phyloP scores from a whole-genome alignment of 2,113 vertebrate species.

The Indri indri region DNA sequence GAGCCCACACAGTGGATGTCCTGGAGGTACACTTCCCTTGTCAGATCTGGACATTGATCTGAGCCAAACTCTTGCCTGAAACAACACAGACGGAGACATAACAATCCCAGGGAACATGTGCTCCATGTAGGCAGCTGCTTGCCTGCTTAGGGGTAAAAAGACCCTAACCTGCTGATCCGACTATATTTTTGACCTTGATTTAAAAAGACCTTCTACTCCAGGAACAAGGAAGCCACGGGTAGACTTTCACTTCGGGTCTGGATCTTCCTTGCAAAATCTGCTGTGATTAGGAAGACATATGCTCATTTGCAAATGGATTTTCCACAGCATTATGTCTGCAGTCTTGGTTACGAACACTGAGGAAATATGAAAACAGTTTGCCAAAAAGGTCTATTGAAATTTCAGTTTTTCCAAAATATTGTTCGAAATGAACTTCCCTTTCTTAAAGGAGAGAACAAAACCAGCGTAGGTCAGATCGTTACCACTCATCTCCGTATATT shows the following conservation, averaged over 20 bases:
- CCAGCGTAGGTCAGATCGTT: not conserved
- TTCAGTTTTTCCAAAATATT: constrained; percentile 53
- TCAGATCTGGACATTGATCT: constrained; percentile 96
- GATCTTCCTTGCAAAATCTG: not conserved
- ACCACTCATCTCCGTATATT: not conserved
- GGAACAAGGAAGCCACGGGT: not conserved
- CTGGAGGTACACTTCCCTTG: constrained; percentile 98
- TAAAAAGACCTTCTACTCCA: not conserved
- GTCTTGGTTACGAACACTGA: not conserved
- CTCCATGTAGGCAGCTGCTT: constrained; percentile 30
- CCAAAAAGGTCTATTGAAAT: not conserved
- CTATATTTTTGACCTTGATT: constrained; percentile 11
- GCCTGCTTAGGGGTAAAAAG: constrained; percentile 25
- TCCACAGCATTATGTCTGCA: not conserved
- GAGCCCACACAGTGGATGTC: constrained; percentile 99
- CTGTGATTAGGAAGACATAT: not conserved
- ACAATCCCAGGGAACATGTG: constrained; percentile 32
- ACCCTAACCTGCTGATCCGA: constrained; percentile 31
- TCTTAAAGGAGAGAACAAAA: constrained; percentile 17
- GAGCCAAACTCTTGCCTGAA: constrained; percentile 97
- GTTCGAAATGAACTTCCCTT: constrained; percentile 23
- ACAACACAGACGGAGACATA: constrained; percentile 77
- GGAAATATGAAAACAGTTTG: not conserved
- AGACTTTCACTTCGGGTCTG: not conserved
- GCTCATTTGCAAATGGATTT: not conserved